Base-by-base conservation (phyloP, 2,797 vertebrate genomes). In the Poeciliopsis infans region DNA sequence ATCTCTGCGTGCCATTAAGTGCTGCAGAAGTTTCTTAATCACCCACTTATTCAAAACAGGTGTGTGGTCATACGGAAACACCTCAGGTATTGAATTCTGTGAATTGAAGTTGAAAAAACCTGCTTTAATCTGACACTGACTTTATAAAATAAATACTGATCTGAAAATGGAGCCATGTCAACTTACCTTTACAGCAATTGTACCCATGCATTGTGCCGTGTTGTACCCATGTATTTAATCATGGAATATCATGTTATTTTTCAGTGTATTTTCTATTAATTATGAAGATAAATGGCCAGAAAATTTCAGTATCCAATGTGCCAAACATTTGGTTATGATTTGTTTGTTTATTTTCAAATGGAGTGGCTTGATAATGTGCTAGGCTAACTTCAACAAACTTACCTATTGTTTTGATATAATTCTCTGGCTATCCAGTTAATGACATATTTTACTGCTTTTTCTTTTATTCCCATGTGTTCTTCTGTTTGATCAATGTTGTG, bases 101-200 rank as follows among this genome's bases (percentile, higher is more conserved):
- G 20, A 53, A 10, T 3, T 53, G 20, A 25, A 53, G 49, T 53
- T 53, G 49, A 53, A 3, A 25, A 53, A 53, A 23, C 20, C 49
- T 25, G 49, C 49, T 53, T 25, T 70, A 36, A 41, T 69, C 18
- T 72, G 46, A 36, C 7, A 55, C 47, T 79, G 1, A 15, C 41
- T 51, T 78, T 25, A 61, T 7, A 74, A 43, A 72, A 13, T 16
- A 31, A 76, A 70, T 57, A 51, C 7, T 47, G 12, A 70, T 72
- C 55, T 57, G 28, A 70, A 70, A 45, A 28, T 2, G 2, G 68
- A 70, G 13, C 68, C 39, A 45, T 13, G 23, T 28, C 5, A 41
- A 41, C n/a, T 70, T 45, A n/a, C 25, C 15, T 15, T 13, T 70
- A 28, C n/a, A 5, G 13, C 33, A 20, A 1, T 66, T 39, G 61